Base-by-base conservation (phyloP, 2,888 invertebrate species). In the Cataglyphis albicans region DNA sequence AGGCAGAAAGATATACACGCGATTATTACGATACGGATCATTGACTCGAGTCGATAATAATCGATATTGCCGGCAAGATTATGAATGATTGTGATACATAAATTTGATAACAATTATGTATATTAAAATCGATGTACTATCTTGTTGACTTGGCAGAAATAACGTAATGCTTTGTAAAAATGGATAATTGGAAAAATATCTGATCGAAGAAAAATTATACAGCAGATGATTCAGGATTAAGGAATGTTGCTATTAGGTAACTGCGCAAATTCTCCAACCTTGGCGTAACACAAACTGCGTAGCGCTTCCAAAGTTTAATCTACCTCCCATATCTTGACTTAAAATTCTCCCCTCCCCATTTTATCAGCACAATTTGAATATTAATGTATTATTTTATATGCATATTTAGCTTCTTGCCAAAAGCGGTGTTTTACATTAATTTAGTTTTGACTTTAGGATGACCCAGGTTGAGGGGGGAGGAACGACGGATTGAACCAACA, bases 171-270 rank as follows among this genome's bases (percentile, higher is more conserved):
- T 18, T 59, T 21, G 12, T 3, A 25, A 1, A 35, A 44, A 32
- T 4, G 18, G 35, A 12, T 57, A 68, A 67, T 67, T 35, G 12
- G 9, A n/a, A 59, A 35, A 48, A 9, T 38, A 52, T 52, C 52
- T 18, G 67, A 35, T 41, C 18, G n/a, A 12, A 68, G 57, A 67
- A 78, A 68, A 78, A 67, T 59, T 18, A 48, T 44, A 32, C 32
- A 21, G 55, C 44, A 15, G 38, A 68, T 61, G 78, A 80, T 38
- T 70, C 78, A 80, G 25, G 25, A 12, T 15, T 59, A n/a, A 59
- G 38, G 59, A 80, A 80, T 48, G 78, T 59, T 44, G 44, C 44
- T 61, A n/a, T 80, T 80, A 70, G 35, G 44, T 80, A 80, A 80
- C 44, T 44, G 55, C 10, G 67, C 55, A 44, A 80, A 61, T 67